Base-by-base conservation (phyloP, 2,888 invertebrate genomes). In the Azorinus chamasolen region DNA sequence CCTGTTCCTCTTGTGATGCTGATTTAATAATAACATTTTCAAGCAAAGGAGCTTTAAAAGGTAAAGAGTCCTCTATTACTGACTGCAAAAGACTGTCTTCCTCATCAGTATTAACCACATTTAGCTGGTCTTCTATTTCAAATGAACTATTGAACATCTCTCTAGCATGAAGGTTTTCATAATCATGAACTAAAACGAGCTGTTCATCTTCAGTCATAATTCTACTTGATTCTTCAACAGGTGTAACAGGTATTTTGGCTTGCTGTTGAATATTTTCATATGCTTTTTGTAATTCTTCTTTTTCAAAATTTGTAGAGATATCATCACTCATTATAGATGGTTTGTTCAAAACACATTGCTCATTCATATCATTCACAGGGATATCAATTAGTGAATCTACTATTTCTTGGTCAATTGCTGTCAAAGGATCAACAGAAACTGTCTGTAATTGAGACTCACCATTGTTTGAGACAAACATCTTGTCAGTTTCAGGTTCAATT, bases 31-130 rank as follows among this genome's bases (percentile, higher is more conserved):
- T 73, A 22, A 71, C 58, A 24, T 61, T 45, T 68, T 80, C 80
- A 6, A 80, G 70, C 41, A 80, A 46, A 22, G 80, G 80, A 16
- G 76, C 80, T 63, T 62, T 80, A 20, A 80, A 80, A 46, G 80
- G 73, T 46, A 53, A 43, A 10, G 70, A 57, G 59, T 80, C 80
- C 63, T 80, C 80, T n/a, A 80, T 80, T 1, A 80, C 76, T 41
- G 62, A 51, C 18, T 63, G 51, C 4, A 80, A 22, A 8, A 80
- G 37, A n/a, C 58, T 64, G 70, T 80, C 76, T 37, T 76, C 66
- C 22, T 46, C 46, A 2, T 59, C 59, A 25, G 32, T 32, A 10
- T 32, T 4, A 6, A 6, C 32, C 32, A 6, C 32, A 32, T 32
- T 4, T 32, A 6, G 32, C 10, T 32, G 32, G 10, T 32, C 32